Evolutionary conservation across 2,888 invertebrate species (phyloP), one percentile per base, ranked within the genome.

Genomic region (Eilema caniola): DNA sequence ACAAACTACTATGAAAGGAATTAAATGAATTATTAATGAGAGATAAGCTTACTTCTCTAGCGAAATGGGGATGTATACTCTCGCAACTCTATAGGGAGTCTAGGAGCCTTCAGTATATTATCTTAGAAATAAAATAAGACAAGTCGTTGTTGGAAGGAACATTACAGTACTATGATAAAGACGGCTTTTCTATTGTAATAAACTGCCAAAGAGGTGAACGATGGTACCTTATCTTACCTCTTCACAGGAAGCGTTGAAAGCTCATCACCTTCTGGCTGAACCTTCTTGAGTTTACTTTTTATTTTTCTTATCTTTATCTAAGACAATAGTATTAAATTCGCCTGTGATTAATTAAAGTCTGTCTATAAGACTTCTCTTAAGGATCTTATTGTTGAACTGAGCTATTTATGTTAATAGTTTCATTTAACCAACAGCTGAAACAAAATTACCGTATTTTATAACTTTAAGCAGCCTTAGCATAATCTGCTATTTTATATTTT

Each of bases 141-240:
- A 53, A 53, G 53, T 53, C 53, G 53, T 53, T 53, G 53, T n/a
- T n/a, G n/a, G n/a, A n/a, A 53, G n/a, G 53, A n/a, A 53, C n/a
- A n/a, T 53, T 53, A 53, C n/a, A 53, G 53, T n/a, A 53, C n/a
- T 53, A 53, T 53, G n/a, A 53, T 53, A 53, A 53, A 53, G n/a
- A n/a, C 53, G 53, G 53, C 20, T 53, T 53, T 53, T 53, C 53
- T 47, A n/a, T n/a, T 53, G 53, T 53, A 53, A 53, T 53, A n/a
- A n/a, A 3, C n/a, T 61, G 31, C 28, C 31, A 31, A 31, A 31
- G 20, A 61, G 20, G 31, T 61, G 53, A 53, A 53, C 8, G n/a
- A 53, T 53, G n/a, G 53, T 2, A 53, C n/a, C n/a, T n/a, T n/a
- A n/a, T n/a, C n/a, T 53, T 2, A 53, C n/a, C 53, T 53, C 53